Conservation (phyloP, 1,140 invertebrate genomes). For the honey bee (Apis mellifera) region DNA sequence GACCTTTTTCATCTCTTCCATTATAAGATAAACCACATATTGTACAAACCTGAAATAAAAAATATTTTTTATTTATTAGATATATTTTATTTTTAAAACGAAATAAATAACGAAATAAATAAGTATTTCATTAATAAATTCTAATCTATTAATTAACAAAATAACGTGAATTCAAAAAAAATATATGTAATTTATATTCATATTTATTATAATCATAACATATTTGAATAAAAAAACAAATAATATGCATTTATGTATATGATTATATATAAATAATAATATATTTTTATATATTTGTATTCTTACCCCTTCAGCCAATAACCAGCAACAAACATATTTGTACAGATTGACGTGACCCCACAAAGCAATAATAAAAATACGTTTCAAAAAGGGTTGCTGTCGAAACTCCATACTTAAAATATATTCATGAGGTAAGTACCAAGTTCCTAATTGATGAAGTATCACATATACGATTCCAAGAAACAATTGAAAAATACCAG, state of each 20-base stretch:
- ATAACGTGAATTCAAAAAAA: no score
- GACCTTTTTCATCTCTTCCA: conserved; percentile 84
- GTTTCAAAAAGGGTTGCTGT: conserved; percentile 83
- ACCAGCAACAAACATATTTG: conserved; percentile 96
- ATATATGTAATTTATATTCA: no score
- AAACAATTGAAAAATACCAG: conserved; percentile 82
- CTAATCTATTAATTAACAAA: no score
- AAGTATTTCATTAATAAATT: neutral
- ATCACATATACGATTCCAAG: conserved; percentile 88
- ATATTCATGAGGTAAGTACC: conserved; percentile 87
- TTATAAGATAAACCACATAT: conserved; percentile 91
- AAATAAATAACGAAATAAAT: neutral
- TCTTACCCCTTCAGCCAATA: conserved; percentile 91
- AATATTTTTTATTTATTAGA: neutral
- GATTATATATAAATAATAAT: neutral
- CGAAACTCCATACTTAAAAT: conserved; percentile 86
- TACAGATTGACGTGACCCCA: conserved; percentile 93
- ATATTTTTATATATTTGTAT: neutral
- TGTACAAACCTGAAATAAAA: conserved; percentile 81
- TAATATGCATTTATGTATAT: no score
- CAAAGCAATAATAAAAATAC: conserved; percentile 87
- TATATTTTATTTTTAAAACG: neutral
- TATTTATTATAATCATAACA: no score
- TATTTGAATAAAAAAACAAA: no score
- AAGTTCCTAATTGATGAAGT: conserved; percentile 87